Base-by-base conservation (phyloP, 1,140 invertebrate species). In the Chrysomallon squamiferum region DNA sequence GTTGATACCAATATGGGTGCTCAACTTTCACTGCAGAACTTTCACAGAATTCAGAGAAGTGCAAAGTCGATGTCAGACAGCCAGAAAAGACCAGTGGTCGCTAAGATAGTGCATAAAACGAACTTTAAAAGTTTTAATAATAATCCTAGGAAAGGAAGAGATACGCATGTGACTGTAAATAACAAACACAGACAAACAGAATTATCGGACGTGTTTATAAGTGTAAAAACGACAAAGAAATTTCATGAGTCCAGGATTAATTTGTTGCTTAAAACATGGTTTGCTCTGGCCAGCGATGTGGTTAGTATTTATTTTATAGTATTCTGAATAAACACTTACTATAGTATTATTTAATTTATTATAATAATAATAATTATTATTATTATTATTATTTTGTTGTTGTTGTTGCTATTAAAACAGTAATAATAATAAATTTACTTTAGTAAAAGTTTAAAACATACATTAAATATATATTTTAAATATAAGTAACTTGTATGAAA, bases 191-290 rank as follows among this genome's bases (percentile, higher is more conserved):
- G 25, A 30, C 62, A 20, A 29, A 78, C 76, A 22, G 65, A 74
- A 57, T 35, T 95, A 65, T 88, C 93, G 83, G 94, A 96, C 84
- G 88, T 97, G 73, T 97, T 96, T 86, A 93, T 97, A 81, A 95
- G 93, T 87, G 93, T 97, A 22, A 97, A 97, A 88, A 97, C 95
- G 56, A 95, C 95, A 33, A 91, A 91, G 79, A 90, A 91, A 85
- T 96, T 95, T 87, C 94, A 97, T 83, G 86, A 90, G 65, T 90
- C 90, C 33, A 88, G 95, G 67, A 80, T 97, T 68, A 91, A 93
- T n/a, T 89, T 94, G 62, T 93, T 97, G 74, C 89, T 97, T 78
- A 91, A 92, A 82, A 97, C 95, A 65, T 97, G 95, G 95, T 66
- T 59, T 45, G 13, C 43, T 9, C 47, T 70, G 41, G 68, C 64